phyloP scores from a whole-genome alignment of 2,888 invertebrate genomes.

The Limulus polyphemus region DNA sequence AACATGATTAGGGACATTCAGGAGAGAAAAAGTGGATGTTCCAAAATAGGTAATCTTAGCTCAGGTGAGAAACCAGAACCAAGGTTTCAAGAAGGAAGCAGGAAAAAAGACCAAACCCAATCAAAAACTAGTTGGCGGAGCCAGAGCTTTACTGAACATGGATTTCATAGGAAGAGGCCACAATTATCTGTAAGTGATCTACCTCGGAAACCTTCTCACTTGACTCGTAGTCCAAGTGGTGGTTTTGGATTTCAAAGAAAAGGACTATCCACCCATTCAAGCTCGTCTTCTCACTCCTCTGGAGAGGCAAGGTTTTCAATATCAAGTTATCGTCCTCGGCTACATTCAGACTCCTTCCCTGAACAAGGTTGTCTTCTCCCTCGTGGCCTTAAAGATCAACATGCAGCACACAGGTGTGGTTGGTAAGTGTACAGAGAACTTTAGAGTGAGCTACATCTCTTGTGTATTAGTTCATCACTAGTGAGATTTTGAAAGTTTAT shows the following conservation, averaged over 20 bases:
- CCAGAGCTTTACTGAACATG: too few relatives aligned
- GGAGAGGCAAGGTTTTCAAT: neutral
- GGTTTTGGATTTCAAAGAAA: neutral
- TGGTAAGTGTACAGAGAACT: conserved; percentile 1
- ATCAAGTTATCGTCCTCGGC: neutral
- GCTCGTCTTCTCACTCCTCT: conserved; percentile 1
- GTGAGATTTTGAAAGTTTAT: too few relatives aligned
- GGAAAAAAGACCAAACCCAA: too few relatives aligned
- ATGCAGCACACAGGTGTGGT: conserved; percentile 3
- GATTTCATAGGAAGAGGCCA: neutral
- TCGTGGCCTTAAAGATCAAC: neutral
- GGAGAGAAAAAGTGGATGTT: too few relatives aligned
- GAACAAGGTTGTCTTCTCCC: conserved; percentile 3
- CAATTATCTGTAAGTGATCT: neutral
- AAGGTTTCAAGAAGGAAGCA: too few relatives aligned
- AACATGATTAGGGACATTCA: too few relatives aligned
- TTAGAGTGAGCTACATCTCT: too few relatives aligned
- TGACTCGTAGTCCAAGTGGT: neutral
- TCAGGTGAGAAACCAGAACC: too few relatives aligned
- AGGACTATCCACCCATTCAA: neutral
- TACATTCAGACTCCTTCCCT: neutral
- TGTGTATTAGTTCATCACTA: too few relatives aligned
- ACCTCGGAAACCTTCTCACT: neutral
- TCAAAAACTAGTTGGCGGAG: too few relatives aligned
- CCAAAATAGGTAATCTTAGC: too few relatives aligned